Percentiles rank a stretch among this genome's conserved stretches.
Evolutionary conservation across 2,888 invertebrate genomes (phyloP).

Genomic region (Tuberolachnus salignus): DNA sequence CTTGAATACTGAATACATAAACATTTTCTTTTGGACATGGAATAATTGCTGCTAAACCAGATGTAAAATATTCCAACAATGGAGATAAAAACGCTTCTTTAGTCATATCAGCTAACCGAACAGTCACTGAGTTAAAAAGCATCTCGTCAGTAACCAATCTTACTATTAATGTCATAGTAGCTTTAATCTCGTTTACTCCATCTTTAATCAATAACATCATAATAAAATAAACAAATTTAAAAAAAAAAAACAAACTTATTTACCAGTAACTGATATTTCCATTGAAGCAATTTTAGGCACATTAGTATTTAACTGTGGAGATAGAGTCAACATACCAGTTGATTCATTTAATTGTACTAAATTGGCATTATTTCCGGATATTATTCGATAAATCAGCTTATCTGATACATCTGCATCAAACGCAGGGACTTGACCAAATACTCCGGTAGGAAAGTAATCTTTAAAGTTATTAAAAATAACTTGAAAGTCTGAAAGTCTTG

Average conservation of each 20-base stretch:
- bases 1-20: constrained; percentile 87
- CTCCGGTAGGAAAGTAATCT: constrained; percentile 89
- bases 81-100: constrained; percentile 91
- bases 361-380: constrained; percentile 92
- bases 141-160: constrained; percentile 92
- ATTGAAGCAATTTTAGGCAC: constrained; percentile 91
- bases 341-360: constrained; percentile 82
- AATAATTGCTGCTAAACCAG: constrained; percentile 88
- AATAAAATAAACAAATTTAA: constrained; percentile 26
- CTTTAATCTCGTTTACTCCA: constrained; percentile 91
- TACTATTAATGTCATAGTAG: constrained; percentile 89
- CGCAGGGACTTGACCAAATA: constrained; percentile 90
- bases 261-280: constrained; percentile 88
- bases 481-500: constrained; percentile 84
- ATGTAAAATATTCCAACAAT: constrained; percentile 82
- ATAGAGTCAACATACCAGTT: constrained; percentile 79
- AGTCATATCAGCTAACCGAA: constrained; percentile 90
- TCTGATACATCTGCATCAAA: constrained; percentile 94
- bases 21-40: constrained; percentile 92
- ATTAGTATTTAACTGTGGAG: constrained; percentile 92
- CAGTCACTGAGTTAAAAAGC: constrained; percentile 91
- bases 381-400: constrained; percentile 78
- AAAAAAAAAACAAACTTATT: constrained; percentile 12
- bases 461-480: constrained; percentile 95
- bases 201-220: constrained; percentile 66